Conservation (phyloP, 2,888 invertebrate genomes). For the Dryococelus australis region DNA sequence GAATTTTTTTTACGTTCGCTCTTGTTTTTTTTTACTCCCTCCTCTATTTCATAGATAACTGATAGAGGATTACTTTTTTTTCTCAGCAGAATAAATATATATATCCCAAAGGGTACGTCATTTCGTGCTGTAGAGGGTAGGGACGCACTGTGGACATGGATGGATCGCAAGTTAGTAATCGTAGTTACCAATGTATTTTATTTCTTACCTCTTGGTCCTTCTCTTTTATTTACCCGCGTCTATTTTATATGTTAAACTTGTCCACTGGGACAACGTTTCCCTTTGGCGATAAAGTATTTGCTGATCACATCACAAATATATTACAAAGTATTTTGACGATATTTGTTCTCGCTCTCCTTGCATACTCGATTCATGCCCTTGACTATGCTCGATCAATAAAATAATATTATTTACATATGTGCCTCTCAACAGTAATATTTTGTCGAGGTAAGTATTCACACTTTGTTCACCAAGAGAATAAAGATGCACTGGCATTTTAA, state of each 20-base stretch:
- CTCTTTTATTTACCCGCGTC: background rate
- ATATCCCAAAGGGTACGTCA: conserved; percentile 16
- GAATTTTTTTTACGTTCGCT: background rate
- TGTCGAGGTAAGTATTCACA: too few relatives aligned
- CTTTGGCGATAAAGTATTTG: too few relatives aligned
- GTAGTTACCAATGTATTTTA: background rate
- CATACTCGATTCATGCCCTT: too few relatives aligned
- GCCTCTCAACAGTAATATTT: too few relatives aligned
- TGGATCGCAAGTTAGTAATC: background rate
- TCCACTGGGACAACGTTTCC: background rate
- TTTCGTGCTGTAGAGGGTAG: background rate
- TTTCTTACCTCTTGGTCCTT: background rate
- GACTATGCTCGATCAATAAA: too few relatives aligned
- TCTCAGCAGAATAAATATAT: background rate
- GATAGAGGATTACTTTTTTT: background rate
- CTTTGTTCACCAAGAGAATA: too few relatives aligned
- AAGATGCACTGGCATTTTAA: too few relatives aligned
- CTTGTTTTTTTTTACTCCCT: background rate
- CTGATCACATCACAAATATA: too few relatives aligned
- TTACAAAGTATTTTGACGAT: too few relatives aligned
- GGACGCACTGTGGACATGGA: background rate
- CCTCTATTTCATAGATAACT: background rate
- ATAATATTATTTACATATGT: too few relatives aligned
- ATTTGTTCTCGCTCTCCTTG: too few relatives aligned
- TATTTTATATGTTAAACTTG: background rate